Evolutionary conservation across 2,113 vertebrate species (phyloP).

Genomic region (Tricholaema leucomelas): DNA sequence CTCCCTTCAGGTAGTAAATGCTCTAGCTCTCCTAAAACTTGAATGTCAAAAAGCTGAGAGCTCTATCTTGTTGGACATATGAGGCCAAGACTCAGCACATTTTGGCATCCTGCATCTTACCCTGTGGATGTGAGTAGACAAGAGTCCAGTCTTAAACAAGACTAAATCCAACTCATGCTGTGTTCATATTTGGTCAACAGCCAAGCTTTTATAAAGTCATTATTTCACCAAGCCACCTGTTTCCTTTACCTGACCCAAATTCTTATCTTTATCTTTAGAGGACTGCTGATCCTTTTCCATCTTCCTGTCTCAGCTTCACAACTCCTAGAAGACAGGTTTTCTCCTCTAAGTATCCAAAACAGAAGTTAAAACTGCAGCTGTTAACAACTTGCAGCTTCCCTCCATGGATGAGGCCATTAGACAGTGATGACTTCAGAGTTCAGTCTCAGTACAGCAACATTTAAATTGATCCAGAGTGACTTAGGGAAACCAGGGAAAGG

Average conservation of each 20-base stretch:
- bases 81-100: neutral
- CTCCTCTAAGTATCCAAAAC: neutral
- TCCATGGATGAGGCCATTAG: neutral
- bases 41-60: neutral
- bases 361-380: neutral
- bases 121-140: neutral
- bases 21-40: neutral
- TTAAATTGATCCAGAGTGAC: neutral
- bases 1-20: no score
- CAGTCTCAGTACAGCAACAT: neutral
- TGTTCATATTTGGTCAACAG: neutral
- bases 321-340: neutral
- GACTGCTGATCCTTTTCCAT: neutral
- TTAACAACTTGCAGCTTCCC: neutral
- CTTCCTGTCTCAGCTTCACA: neutral
- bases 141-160: neutral
- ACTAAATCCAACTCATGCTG: conserved; percentile 9
- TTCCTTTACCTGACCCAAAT: conserved; percentile 11
- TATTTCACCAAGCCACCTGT: conserved; percentile 26
- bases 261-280: neutral
- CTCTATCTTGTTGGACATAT: neutral
- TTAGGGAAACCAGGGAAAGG: neutral
- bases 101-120: neutral
- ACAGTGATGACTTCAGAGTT: neutral
- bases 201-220: conserved; percentile 31